These are phyloP conservation scores for Drosophila mimetica DNA, from an alignment of 2,888 invertebrate genomes.

Conservation along the genomic window DNA sequence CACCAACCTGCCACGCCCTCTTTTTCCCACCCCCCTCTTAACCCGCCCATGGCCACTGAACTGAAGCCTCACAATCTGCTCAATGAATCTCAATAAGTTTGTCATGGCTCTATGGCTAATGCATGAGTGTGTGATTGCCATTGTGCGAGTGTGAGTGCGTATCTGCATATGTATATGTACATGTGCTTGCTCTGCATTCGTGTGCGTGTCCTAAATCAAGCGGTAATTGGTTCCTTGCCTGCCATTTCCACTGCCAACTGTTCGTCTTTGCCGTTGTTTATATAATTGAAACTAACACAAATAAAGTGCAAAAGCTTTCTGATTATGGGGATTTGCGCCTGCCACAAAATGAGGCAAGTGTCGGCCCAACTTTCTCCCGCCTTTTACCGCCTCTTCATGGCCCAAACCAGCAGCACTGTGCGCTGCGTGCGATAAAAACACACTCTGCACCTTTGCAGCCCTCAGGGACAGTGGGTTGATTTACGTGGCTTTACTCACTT, in stretches of 20 bases:
- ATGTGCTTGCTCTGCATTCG: constrained; percentile 68
- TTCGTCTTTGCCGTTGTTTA: constrained; percentile 54
- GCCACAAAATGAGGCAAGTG: constrained; percentile 67
- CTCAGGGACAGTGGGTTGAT: not conserved
- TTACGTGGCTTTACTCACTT: too few relatives aligned
- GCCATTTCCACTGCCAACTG: constrained; percentile 37
- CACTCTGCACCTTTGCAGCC: not conserved
- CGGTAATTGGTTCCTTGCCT: constrained; percentile 74
- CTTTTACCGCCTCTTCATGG: constrained; percentile 3
- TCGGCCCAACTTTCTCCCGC: not conserved
- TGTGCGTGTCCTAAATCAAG: constrained; percentile 76
- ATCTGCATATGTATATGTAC: too few relatives aligned
- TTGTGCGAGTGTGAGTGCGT: constrained; percentile 18
- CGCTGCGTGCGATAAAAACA: constrained; percentile 1
- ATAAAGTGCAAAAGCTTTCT: constrained; percentile 79
- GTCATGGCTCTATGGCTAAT: constrained; percentile 45
- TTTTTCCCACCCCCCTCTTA: not conserved
- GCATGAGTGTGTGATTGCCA: constrained; percentile 2
- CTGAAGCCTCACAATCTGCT: constrained; percentile 69
- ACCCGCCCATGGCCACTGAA: constrained; percentile 31
- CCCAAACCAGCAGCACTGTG: not conserved
- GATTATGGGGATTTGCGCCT: constrained; percentile 77
- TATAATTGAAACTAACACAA: constrained; percentile 80
- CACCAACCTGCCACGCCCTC: constrained; percentile 15
- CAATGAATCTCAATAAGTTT: constrained; percentile 78